A percentile compares a stretch with the other conserved stretches of the same genome.
These are phyloP conservation scores for Anthopleura xanthogrammica DNA, from an alignment of 92 coral and sea anemone species.

Conservation along the genomic window DNA sequence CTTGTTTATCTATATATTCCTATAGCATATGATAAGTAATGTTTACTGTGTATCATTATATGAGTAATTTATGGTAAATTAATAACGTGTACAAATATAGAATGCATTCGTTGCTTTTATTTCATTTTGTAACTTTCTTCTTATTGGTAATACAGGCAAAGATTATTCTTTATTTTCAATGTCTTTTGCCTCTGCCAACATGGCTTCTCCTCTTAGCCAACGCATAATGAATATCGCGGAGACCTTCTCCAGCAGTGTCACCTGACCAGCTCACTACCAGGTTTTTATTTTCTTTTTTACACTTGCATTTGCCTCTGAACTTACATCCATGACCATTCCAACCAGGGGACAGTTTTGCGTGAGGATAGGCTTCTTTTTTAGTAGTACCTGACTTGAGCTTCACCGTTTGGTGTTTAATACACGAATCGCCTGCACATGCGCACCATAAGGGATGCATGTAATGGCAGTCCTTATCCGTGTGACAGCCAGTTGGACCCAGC, in stretches of 20 bases:
- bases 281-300: background rate
- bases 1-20: no score
- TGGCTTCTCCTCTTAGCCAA: no score
- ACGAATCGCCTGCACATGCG: background rate
- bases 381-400: background rate
- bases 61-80: no score
- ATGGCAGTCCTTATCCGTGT: conserved; percentile 41
- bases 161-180: no score
- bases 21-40: no score
- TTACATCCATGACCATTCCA: background rate
- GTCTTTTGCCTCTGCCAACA: no score
- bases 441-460: background rate
- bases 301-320: background rate
- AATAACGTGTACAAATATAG: no score
- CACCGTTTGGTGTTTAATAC: background rate
- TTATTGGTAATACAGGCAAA: no score
- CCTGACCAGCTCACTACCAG: background rate
- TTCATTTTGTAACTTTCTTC: no score
- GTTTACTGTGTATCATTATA: no score
- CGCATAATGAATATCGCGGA: background rate
- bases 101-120: no score
- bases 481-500: conserved; percentile 46
- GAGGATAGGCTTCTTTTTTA: background rate
- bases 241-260: background rate
- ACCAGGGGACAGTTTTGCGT: background rate